Conservation (phyloP, 2,113 vertebrate genomes). For the Sebastes schlegelii region DNA sequence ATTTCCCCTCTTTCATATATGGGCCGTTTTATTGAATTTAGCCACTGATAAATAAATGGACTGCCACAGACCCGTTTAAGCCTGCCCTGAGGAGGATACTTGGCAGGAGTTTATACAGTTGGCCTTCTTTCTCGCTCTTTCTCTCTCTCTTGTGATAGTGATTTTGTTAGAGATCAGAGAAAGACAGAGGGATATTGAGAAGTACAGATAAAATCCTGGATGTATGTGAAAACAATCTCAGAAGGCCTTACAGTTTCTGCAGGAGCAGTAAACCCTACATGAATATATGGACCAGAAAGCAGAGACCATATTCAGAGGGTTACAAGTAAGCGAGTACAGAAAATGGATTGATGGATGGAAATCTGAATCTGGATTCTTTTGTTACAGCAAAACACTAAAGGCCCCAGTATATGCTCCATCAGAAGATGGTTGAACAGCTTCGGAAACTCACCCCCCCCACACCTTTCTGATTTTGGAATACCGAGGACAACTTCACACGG, state of each 20-base stretch:
- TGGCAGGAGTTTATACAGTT: slow-evolving; percentile 76
- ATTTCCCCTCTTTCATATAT: slow-evolving; percentile 93
- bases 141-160: slow-evolving; percentile 28
- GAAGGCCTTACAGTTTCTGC: slow-evolving; percentile 78
- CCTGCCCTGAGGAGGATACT: slow-evolving; percentile 87
- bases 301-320: slow-evolving; percentile 9
- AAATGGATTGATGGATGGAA: slow-evolving; percentile 34
- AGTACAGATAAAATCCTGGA: slow-evolving; percentile 85
- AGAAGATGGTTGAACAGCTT: not conserved
- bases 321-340: not conserved
- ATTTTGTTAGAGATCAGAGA: slow-evolving; percentile 53
- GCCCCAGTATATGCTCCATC: not conserved
- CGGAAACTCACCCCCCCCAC: not conserved
- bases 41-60: slow-evolving; percentile 94
- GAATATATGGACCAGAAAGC: slow-evolving; percentile 11
- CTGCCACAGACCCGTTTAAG: slow-evolving; percentile 91
- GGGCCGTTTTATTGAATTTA: slow-evolving; percentile 93
- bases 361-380: not conserved
- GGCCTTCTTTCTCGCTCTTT: slow-evolving; percentile 38
- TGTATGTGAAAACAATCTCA: slow-evolving; percentile 86
- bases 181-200: slow-evolving; percentile 13
- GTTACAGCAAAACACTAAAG: not conserved
- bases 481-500: too few relatives aligned
- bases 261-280: slow-evolving; percentile 6
- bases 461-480: not conserved